These are phyloP conservation scores for Cheilinus undulatus DNA, from an alignment of 2,113 vertebrate genomes.

Conservation along the genomic window DNA sequence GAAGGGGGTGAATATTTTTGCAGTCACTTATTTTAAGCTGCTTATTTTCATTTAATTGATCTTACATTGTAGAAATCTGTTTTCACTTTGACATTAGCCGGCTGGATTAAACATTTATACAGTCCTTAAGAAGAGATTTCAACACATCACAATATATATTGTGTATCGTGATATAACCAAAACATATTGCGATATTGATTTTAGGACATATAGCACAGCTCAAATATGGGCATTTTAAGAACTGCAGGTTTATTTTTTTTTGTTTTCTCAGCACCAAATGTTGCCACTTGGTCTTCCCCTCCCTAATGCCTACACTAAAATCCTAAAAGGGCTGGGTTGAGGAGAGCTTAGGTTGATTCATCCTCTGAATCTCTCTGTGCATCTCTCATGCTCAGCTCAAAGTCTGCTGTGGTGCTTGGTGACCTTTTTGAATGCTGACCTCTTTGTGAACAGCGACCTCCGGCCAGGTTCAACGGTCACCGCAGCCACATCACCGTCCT, in stretches of 20 bases:
- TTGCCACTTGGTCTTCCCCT: background rate
- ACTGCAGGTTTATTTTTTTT: background rate
- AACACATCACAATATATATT: too few species aligned
- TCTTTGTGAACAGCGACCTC: slow-evolving; percentile 58
- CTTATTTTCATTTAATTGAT: too few species aligned
- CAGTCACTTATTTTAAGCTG: too few species aligned
- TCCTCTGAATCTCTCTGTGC: background rate
- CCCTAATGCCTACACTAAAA: slow-evolving; percentile 18
- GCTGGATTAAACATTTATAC: too few species aligned
- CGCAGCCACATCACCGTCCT: slow-evolving; percentile 42
- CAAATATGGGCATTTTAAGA: too few species aligned
- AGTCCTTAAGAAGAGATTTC: too few species aligned
- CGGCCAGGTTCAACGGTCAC: slow-evolving; percentile 61
- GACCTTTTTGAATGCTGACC: slow-evolving; percentile 65
- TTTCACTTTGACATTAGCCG: too few species aligned
- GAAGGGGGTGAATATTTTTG: too few species aligned
- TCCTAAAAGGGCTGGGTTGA: background rate
- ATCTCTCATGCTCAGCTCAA: slow-evolving; percentile 17
- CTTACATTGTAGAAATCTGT: too few species aligned
- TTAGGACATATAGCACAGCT: too few species aligned
- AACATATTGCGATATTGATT: too few species aligned
- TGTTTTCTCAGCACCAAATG: background rate
- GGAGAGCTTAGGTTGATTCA: slow-evolving; percentile 3
- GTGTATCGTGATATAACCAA: too few species aligned
- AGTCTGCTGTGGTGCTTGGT: slow-evolving; percentile 3